Base-by-base conservation (phyloP, 2,888 invertebrate species). In the Synanthedon vespiformis region DNA sequence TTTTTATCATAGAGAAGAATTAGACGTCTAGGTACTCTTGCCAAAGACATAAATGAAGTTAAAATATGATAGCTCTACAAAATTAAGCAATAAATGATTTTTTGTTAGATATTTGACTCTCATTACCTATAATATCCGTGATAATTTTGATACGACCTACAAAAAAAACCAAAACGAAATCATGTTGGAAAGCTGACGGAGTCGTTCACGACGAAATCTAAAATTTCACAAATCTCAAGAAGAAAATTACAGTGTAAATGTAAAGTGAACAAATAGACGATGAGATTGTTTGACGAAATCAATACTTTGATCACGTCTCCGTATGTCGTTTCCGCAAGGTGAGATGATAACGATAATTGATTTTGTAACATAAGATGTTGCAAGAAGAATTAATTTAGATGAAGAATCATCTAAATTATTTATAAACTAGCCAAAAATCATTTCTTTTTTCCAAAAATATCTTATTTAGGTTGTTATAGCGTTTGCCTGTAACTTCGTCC, bases 281-380 rank as follows among this genome's bases (percentile, higher is more conserved):
- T 40, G 65, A 56, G 50, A 82, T 44, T 81, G 80, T 78, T 54
- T 55, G 74, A 70, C 14, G 62, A 72, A 44, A 77, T 83, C 53
- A 76, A 81, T 61, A 64, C 56, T 52, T 60, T 64, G 40, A 65
- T 83, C 48, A 63, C 63, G 50, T 77, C 84, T 11, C 76, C 80
- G 0, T 73, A 77, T 56, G 63, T 76, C 16, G 65, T 82, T 40
- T 58, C 77, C 47, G 76, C 70, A 50, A 72, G 75, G 84, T 82
- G 14, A 44, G 44, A 34, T 34, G 34, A 34, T 34, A 34, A 34
- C 34, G 34, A 34, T 34, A 34, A 34, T 5, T 22, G 10, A 34
- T 34, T 34, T 34, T 8, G 34, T 34, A 10, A 34, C 34, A 5
- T 34, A 34, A 34, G 10, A 10, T 34, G 34, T 34, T 34, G 34